Evolutionary conservation across 2,888 invertebrate species (phyloP).

Genomic region (Crepidodera aurea): DNA sequence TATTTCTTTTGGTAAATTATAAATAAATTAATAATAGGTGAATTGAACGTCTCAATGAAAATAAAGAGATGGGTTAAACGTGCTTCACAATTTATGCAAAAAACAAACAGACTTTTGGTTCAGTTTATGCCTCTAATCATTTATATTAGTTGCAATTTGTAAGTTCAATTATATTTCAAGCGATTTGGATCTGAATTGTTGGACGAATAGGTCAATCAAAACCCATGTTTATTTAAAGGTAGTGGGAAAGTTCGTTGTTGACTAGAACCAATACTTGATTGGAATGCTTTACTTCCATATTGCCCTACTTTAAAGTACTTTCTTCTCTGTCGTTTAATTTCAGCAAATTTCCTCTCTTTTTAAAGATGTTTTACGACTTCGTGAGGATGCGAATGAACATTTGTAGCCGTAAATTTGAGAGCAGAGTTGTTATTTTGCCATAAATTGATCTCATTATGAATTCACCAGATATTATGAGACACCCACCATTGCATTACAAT

Average conservation of each 20-base stretch:
- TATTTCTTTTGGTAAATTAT: too few species aligned
- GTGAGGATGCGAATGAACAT: constrained; percentile 21
- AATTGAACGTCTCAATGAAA: too few species aligned
- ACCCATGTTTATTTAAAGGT: not conserved
- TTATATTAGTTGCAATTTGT: too few species aligned
- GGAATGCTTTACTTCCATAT: not conserved
- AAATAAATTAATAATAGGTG: too few species aligned
- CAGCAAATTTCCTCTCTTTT: constrained; percentile 8
- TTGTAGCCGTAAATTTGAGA: constrained; percentile 24
- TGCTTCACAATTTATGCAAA: too few species aligned
- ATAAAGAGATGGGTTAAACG: too few species aligned
- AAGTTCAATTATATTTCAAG: too few species aligned
- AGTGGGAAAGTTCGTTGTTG: not conserved
- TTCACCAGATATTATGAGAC: constrained; percentile 18
- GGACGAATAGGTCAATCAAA: too few species aligned
- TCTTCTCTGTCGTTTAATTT: constrained; percentile 5
- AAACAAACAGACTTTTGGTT: too few species aligned
- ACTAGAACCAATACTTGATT: not conserved
- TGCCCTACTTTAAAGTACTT: not conserved
- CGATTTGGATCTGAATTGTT: too few species aligned
- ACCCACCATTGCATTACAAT: constrained; percentile 21
- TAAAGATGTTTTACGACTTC: constrained; percentile 25
- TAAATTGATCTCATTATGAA: constrained; percentile 34
- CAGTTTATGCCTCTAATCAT: too few species aligned
- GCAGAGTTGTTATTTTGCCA: constrained; percentile 28